Conservation (phyloP, 2,113 vertebrate genomes). For the Microcebus ravelobensis region DNA sequence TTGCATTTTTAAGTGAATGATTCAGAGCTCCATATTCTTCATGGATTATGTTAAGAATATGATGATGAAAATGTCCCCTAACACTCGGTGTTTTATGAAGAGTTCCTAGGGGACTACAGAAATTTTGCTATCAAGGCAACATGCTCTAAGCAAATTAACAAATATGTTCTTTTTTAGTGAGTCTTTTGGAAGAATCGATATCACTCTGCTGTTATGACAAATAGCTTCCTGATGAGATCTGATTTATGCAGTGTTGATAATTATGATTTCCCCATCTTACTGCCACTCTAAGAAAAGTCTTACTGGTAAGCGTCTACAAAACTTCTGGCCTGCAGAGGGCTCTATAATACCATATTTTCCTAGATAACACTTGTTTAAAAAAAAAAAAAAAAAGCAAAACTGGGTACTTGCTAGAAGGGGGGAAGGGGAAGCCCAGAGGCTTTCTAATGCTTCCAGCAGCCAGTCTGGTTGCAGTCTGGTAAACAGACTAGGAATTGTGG, state of each 20-base stretch:
- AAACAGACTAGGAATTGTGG: conserved; percentile 89
- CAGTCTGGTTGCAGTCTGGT: conserved; percentile 84
- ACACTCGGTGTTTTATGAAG: not conserved
- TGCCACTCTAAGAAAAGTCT: fast-evolving
- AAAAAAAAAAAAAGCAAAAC: not conserved
- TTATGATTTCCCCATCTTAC: not conserved
- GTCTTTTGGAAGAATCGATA: not conserved
- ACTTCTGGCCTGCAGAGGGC: conserved; percentile 86
- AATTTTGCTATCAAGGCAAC: not conserved
- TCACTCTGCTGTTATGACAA: not conserved
- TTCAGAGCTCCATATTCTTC: not conserved
- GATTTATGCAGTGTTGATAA: not conserved
- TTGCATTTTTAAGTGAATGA: not conserved
- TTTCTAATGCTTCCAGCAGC: conserved; percentile 76
- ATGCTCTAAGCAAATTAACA: not conserved
- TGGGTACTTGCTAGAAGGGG: conserved; percentile 27
- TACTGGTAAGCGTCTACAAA: not conserved
- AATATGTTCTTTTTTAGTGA: not conserved
- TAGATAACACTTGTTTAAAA: not conserved
- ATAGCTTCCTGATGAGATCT: not conserved
- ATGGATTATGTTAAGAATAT: not conserved
- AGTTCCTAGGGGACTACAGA: not conserved
- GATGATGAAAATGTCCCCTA: not conserved
- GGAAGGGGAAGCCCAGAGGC: conserved; percentile 74
- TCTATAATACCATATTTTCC: conserved; percentile 81